Evolutionary conservation across 2,797 vertebrate genomes (phyloP).

Genomic region (Perodicticus potto): DNA sequence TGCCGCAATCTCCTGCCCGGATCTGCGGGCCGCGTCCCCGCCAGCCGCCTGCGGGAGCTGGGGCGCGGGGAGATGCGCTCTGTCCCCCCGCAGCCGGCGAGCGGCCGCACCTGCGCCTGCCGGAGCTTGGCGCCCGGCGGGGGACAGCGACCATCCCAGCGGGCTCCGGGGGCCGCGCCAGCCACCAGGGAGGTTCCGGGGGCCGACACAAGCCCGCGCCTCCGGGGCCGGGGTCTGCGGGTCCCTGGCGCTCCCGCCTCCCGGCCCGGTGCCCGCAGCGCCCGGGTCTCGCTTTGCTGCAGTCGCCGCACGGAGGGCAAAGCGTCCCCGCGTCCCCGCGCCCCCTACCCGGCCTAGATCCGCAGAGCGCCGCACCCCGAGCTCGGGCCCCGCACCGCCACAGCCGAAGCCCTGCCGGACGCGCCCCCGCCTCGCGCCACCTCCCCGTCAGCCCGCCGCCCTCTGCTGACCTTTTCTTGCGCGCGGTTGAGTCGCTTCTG

Average conservation of each 20-base stretch:
- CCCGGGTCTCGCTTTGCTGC: background rate
- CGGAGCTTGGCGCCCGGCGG: background rate
- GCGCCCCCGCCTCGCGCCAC: background rate
- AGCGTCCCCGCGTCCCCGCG: background rate
- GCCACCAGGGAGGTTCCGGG: background rate
- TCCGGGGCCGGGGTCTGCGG: background rate
- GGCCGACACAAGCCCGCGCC: background rate
- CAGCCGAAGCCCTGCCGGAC: background rate
- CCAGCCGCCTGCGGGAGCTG: background rate
- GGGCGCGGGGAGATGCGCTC: background rate
- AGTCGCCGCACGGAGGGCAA: background rate
- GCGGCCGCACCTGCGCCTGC: slow-evolving; percentile 40
- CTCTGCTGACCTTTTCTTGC: slow-evolving; percentile 94
- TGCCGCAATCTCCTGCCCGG: slow-evolving; percentile 31
- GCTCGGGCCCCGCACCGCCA: background rate
- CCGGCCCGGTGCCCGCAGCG: too few species aligned
- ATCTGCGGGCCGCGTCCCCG: background rate
- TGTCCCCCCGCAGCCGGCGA: background rate
- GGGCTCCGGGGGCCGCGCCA: background rate
- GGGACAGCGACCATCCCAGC: background rate
- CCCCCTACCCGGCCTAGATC: background rate
- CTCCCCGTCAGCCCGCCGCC: background rate
- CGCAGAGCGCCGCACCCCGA: background rate
- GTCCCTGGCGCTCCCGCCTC: background rate
- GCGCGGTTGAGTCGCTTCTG: slow-evolving; percentile 96